These are phyloP conservation scores for Itoplectis maculator DNA, from an alignment of 2,888 invertebrate species.

Conservation along the genomic window DNA sequence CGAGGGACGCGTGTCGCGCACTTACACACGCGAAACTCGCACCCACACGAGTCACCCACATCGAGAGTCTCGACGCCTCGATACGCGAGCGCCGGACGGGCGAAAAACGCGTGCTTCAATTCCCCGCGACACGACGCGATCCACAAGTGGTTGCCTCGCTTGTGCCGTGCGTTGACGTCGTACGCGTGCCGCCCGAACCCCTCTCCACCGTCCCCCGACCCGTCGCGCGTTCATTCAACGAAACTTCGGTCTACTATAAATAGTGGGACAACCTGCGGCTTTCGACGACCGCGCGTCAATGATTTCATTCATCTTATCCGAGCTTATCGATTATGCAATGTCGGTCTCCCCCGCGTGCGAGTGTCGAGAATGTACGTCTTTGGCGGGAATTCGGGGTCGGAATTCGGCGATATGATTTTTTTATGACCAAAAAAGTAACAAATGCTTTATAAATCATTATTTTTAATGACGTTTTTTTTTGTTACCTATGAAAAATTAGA, in stretches of 20 bases:
- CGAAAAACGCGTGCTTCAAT: slow-evolving; percentile 61
- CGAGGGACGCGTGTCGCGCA: slow-evolving; percentile 51
- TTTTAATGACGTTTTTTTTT: no score
- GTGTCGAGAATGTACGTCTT: not conserved
- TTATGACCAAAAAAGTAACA: not conserved
- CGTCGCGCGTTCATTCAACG: slow-evolving; percentile 29
- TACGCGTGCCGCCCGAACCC: slow-evolving; percentile 44
- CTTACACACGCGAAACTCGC: not conserved
- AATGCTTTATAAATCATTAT: no score
- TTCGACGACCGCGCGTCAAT: slow-evolving; percentile 1
- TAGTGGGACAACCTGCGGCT: slow-evolving; percentile 4
- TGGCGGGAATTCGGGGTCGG: not conserved
- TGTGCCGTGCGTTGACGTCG: slow-evolving; percentile 47
- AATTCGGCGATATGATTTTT: not conserved
- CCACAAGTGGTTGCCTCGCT: slow-evolving; percentile 81
- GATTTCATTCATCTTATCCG: slow-evolving; percentile 18
- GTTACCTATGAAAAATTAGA: not conserved
- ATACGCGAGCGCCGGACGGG: not conserved
- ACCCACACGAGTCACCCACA: no score
- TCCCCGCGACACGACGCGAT: slow-evolving; percentile 69
- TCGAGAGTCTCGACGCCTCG: not conserved
- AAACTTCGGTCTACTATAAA: slow-evolving; percentile 22
- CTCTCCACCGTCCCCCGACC: no score
- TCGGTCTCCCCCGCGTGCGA: not conserved
- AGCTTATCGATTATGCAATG: not conserved